These are phyloP conservation scores for Poeciliopsis gracilis DNA, from an alignment of 2,797 vertebrate species.

Conservation along the genomic window DNA sequence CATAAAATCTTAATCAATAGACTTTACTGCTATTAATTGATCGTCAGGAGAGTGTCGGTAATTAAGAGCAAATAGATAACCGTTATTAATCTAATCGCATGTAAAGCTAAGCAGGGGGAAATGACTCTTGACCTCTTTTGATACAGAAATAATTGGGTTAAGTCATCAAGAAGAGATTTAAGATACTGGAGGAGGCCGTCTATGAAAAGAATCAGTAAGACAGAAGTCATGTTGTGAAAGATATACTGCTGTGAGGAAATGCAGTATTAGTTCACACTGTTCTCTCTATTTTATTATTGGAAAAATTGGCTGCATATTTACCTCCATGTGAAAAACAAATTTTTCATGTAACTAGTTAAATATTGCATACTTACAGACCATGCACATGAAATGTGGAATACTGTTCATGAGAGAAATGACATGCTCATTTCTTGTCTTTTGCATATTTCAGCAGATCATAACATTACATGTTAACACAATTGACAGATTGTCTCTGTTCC, in stretches of 20 bases:
- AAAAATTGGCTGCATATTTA: background rate
- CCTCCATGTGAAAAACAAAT: background rate
- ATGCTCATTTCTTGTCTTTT: background rate
- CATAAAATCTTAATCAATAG: constrained; percentile 16
- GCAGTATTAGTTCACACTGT: background rate
- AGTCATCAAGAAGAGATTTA: constrained; percentile 41
- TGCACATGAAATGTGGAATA: background rate
- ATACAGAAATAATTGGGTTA: constrained; percentile 44
- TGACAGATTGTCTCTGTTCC: background rate
- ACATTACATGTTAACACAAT: background rate
- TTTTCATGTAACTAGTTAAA: background rate
- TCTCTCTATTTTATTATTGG: background rate
- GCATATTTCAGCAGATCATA: constrained; percentile 7
- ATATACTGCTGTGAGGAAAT: background rate
- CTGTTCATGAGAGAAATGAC: background rate
- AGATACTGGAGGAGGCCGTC: constrained; percentile 5
- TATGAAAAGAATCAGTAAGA: background rate
- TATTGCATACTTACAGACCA: background rate
- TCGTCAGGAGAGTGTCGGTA: constrained; percentile 8
- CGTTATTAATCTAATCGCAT: constrained; percentile 58
- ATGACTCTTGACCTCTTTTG: constrained; percentile 39
- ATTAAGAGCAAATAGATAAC: constrained; percentile 42
- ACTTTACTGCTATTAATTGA: background rate
- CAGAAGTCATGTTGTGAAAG: background rate
- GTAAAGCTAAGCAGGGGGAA: constrained; percentile 24